A percentile compares a stretch with the other conserved stretches of the same genome.
Conservation (phyloP, 2,797 vertebrate genomes). For the Phataginus tricuspis region DNA sequence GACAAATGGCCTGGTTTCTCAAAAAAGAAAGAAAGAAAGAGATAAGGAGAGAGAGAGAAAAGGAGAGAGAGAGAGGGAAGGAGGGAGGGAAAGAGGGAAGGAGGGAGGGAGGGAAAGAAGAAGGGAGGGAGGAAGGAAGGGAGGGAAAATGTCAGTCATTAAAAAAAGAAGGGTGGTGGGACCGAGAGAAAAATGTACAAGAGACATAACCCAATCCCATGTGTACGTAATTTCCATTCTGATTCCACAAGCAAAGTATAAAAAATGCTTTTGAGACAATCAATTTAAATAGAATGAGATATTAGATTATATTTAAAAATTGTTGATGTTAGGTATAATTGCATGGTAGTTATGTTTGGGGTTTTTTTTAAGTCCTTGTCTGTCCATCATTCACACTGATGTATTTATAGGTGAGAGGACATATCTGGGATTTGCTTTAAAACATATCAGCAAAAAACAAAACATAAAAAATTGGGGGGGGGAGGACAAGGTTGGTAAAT, state of each 20-base stretch:
- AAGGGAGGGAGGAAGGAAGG: neutral
- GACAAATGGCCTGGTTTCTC: neutral
- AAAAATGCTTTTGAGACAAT: neutral
- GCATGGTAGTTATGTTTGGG: neutral
- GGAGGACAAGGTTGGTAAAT: neutral
- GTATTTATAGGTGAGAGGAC: neutral
- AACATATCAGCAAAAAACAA: neutral
- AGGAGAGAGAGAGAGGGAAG: neutral
- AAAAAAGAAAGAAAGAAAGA: neutral
- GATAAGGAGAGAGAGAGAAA: neutral
- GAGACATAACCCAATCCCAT: neutral
- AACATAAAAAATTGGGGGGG: neutral
- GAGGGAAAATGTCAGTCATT: neutral
- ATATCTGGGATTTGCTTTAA: neutral
- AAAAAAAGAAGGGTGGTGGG: neutral
- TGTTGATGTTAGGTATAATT: neutral
- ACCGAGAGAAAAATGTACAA: neutral
- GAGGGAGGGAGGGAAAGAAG: neutral
- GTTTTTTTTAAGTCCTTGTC: neutral
- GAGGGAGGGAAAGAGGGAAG: too few species aligned
- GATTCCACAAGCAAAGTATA: neutral
- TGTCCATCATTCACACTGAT: neutral
- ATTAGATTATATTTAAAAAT: neutral
- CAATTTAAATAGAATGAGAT: neutral
- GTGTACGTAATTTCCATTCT: neutral